Conservation (phyloP, 2,797 vertebrate species). For the Anisognathus igniventris region DNA sequence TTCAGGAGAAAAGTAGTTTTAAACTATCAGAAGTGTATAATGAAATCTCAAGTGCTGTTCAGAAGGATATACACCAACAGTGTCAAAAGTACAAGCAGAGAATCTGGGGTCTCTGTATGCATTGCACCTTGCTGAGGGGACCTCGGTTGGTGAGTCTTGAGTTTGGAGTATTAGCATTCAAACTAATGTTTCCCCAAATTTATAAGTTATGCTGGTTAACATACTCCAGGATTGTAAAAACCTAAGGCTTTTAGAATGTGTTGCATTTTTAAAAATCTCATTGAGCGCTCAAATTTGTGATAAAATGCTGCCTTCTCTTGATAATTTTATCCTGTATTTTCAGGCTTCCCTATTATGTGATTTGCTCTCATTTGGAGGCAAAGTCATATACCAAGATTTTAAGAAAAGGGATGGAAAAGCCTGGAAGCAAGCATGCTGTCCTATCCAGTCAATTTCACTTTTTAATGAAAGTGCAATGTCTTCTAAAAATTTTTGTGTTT, state of each 20-base stretch:
- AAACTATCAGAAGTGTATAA: not conserved
- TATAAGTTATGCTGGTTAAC: not conserved
- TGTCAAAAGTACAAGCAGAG: not conserved
- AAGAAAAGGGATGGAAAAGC: not conserved
- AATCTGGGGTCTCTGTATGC: not conserved
- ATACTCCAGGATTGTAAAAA: not conserved
- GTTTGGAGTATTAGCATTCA: not conserved
- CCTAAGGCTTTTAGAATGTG: not conserved
- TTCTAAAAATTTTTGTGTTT: not conserved
- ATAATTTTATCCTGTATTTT: not conserved
- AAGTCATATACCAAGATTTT: not conserved
- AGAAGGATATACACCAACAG: not conserved
- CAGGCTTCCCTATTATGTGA: not conserved
- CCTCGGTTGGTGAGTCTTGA: not conserved
- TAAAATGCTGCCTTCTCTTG: not conserved
- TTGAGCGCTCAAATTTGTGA: not conserved
- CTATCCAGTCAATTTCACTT: not conserved
- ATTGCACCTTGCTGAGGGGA: not conserved
- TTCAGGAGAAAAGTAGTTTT: not conserved
- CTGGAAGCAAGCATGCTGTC: not conserved
- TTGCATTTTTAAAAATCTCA: not conserved
- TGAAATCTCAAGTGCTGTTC: not conserved
- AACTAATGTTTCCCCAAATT: not conserved
- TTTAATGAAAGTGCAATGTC: not conserved
- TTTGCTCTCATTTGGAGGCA: not conserved